Evolutionary conservation across 2,797 vertebrate species (phyloP).

Genomic region (Gymnodraco acuticeps): DNA sequence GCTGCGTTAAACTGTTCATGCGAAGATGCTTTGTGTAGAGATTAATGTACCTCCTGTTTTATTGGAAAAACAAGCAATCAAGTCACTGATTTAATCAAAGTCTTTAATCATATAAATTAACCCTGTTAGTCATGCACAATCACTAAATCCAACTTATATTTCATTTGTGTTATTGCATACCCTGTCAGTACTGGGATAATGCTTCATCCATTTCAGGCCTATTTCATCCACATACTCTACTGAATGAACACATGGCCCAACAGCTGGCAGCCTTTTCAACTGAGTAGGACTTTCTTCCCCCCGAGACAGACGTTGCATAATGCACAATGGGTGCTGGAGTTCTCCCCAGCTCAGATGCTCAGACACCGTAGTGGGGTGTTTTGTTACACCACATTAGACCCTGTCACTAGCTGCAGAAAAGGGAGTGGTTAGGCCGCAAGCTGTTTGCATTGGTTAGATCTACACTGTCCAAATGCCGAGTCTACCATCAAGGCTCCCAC

Average conservation of each 20-base stretch:
- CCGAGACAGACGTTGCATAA: slow-evolving; percentile 71
- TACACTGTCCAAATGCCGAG: slow-evolving; percentile 66
- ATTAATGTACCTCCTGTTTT: slow-evolving; percentile 1
- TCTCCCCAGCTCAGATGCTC: slow-evolving; percentile 53
- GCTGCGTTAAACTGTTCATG: not conserved
- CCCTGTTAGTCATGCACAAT: not conserved
- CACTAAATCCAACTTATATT: slow-evolving; percentile 29
- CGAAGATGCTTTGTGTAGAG: not conserved
- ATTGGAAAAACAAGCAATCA: slow-evolving; percentile 2
- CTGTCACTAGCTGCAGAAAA: slow-evolving; percentile 68
- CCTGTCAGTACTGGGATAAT: slow-evolving; percentile 27
- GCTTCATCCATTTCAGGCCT: slow-evolving; percentile 47
- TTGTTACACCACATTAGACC: slow-evolving; percentile 76
- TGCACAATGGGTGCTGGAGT: slow-evolving; percentile 72
- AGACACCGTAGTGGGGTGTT: slow-evolving; percentile 57
- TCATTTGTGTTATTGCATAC: slow-evolving; percentile 15
- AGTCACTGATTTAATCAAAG: not conserved
- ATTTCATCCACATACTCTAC: slow-evolving; percentile 53
- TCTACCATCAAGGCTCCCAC: slow-evolving; percentile 42
- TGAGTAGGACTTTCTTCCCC: slow-evolving; percentile 71
- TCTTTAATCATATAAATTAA: not conserved
- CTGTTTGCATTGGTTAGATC: slow-evolving; percentile 62
- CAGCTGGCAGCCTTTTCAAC: slow-evolving; percentile 83
- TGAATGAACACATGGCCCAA: slow-evolving; percentile 78
- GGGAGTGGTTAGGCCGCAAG: slow-evolving; percentile 65